Conservation (phyloP, 2,797 vertebrate species). For the Eidolon dupreanum region DNA sequence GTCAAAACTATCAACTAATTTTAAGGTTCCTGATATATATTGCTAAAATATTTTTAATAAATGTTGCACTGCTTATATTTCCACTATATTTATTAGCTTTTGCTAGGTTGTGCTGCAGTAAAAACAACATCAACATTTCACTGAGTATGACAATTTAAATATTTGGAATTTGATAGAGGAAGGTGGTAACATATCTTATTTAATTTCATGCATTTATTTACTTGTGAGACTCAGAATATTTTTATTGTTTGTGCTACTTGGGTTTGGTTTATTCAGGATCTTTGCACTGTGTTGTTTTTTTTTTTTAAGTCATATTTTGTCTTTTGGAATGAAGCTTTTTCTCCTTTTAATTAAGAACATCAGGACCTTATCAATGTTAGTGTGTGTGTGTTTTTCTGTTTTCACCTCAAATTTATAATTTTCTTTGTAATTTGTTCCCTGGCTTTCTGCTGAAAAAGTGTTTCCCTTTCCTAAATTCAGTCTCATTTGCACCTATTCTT, state of each 20-base stretch:
- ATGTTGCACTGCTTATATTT: not conserved
- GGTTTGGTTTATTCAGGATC: not conserved
- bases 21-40: not conserved
- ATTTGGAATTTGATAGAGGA: not conserved
- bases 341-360: not conserved
- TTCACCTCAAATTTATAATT: not conserved
- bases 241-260: not conserved
- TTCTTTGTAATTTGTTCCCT: conserved; percentile 20
- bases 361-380: not conserved
- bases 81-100: not conserved
- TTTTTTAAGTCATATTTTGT: not conserved
- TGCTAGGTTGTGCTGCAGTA: not conserved
- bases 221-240: not conserved
- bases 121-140: not conserved
- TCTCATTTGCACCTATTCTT: not conserved
- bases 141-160: not conserved
- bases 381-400: not conserved
- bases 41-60: not conserved
- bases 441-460: not conserved
- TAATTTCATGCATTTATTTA: not conserved
- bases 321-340: not conserved
- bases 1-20: not conserved
- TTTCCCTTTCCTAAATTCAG: not conserved
- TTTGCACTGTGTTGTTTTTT: not conserved
- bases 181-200: not conserved